Evolutionary conservation across 2,113 vertebrate species (phyloP).

Genomic region (Megalops atlanticus): DNA sequence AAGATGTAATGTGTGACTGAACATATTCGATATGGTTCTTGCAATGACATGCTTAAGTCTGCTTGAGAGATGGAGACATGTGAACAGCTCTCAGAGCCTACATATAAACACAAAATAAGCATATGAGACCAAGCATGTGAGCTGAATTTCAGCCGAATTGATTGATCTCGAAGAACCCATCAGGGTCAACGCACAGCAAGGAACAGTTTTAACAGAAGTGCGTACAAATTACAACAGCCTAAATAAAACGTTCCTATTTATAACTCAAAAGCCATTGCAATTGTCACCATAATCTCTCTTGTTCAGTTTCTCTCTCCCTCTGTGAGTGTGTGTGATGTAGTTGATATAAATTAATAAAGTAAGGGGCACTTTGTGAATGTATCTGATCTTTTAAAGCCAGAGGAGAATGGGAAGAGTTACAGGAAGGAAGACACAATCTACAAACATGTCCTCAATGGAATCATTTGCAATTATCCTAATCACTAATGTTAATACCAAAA

Average conservation of each 20-base stretch:
- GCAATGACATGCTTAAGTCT: background rate
- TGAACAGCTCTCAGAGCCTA: no score
- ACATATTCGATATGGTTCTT: background rate
- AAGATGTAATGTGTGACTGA: background rate
- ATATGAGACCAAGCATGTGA: no score
- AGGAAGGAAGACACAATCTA: background rate
- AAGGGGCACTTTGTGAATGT: background rate
- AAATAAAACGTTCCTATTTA: background rate
- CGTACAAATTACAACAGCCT: background rate
- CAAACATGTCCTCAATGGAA: slow-evolving; percentile 8
- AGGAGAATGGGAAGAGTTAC: background rate
- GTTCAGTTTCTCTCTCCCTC: background rate
- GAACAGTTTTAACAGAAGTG: background rate
- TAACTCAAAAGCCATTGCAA: background rate
- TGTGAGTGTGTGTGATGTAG: background rate
- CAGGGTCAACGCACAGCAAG: no score
- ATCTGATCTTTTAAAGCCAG: background rate
- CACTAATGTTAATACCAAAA: slow-evolving; percentile 10
- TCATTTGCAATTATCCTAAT: slow-evolving; percentile 2
- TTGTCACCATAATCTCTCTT: background rate
- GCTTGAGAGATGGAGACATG: no score
- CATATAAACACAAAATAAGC: no score
- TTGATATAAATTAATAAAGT: background rate
- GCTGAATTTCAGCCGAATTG: no score
- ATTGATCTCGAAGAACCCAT: no score